Percentiles rank a stretch among this genome's conserved stretches.
Conservation (phyloP, 2,888 invertebrate species). For the Tromatobia lineatoria region DNA sequence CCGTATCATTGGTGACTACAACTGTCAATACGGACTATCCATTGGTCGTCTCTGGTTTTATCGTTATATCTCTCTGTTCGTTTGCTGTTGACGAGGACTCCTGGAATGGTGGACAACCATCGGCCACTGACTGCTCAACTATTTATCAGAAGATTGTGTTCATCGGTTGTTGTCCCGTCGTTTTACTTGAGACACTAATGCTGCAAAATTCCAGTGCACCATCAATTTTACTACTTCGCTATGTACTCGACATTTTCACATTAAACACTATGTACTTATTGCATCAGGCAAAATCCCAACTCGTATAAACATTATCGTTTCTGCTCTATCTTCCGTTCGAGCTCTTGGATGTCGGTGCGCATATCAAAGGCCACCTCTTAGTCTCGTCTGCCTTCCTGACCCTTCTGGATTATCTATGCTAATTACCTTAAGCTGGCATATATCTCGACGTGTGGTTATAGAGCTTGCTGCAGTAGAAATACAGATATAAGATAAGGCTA, state of each 20-base stretch:
- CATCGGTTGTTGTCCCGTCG: slow-evolving; percentile 8
- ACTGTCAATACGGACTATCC: slow-evolving; percentile 35
- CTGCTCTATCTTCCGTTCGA: slow-evolving; percentile 44
- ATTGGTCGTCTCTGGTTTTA: neutral
- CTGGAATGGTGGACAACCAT: neutral
- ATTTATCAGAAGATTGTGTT: slow-evolving; percentile 33
- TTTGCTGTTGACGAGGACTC: neutral
- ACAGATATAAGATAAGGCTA: too few relatives aligned
- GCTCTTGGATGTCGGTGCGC: slow-evolving; percentile 32
- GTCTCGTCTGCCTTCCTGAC: slow-evolving; percentile 35
- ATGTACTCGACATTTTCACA: neutral
- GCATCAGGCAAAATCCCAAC: neutral
- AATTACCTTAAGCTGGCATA: too few relatives aligned
- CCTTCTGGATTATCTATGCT: too few relatives aligned
- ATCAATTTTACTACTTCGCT: neutral
- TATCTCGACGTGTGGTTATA: too few relatives aligned
- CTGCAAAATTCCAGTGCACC: neutral
- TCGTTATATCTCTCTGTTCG: slow-evolving; percentile 1
- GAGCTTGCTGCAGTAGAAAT: too few relatives aligned
- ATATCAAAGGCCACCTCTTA: slow-evolving; percentile 31
- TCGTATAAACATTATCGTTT: slow-evolving; percentile 16
- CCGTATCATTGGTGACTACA: slow-evolving; percentile 59
- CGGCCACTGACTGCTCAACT: slow-evolving; percentile 5
- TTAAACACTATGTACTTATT: neutral
- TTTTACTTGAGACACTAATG: slow-evolving; percentile 17